Conservation (phyloP, 1,140 invertebrate genomes). For the Cardiocondyla obscurior region DNA sequence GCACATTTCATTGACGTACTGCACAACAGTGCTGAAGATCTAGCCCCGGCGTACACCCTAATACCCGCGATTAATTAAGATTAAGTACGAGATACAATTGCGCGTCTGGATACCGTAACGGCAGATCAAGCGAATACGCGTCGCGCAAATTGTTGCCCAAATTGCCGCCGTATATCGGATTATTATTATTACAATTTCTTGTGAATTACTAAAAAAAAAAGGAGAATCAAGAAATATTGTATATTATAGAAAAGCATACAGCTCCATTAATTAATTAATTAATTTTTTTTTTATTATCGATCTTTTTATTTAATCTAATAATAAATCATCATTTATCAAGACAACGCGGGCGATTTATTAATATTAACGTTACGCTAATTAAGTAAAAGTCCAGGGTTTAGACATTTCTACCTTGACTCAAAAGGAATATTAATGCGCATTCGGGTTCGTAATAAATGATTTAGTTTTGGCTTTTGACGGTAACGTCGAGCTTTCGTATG, state of each 20-base stretch:
- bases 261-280: too few species aligned
- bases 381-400: background rate
- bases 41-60: slow-evolving; percentile 28
- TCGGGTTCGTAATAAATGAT: background rate
- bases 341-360: background rate
- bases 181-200: background rate
- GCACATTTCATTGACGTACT: slow-evolving; percentile 46
- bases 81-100: slow-evolving; percentile 39
- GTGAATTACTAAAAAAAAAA: background rate
- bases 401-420: background rate
- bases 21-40: slow-evolving; percentile 7
- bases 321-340: background rate
- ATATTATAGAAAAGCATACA: too few species aligned
- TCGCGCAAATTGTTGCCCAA: slow-evolving; percentile 3
- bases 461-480: background rate
- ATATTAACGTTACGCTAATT: background rate
- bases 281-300: slow-evolving; percentile 1
- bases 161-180: background rate
- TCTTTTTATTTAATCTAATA: background rate
- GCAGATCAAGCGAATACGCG: slow-evolving; percentile 1
- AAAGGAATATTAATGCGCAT: background rate
- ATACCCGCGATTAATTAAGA: slow-evolving; percentile 52
- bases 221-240: too few species aligned
- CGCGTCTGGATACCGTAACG: slow-evolving; percentile 9
- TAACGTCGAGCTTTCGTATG: background rate